These are phyloP conservation scores for Leucoraja erinaceus DNA, from an alignment of 2,113 vertebrate species.

Conservation along the genomic window DNA sequence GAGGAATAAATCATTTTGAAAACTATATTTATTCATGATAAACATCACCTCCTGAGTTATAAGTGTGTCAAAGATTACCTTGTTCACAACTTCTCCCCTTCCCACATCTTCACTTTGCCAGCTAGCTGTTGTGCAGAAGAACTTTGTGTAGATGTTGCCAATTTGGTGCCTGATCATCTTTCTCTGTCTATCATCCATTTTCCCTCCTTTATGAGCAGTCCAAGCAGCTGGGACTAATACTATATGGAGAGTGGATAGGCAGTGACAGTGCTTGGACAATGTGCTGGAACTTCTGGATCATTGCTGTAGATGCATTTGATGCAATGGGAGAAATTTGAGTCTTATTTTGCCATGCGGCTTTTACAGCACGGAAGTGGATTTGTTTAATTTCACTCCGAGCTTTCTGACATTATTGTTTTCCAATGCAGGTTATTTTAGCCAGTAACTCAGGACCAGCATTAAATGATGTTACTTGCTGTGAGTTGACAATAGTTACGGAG, in stretches of 20 bases:
- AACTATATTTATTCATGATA: not conserved
- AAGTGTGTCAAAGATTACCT: not conserved
- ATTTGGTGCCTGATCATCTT: not conserved
- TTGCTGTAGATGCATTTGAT: not conserved
- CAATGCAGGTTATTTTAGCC: constrained; percentile 78
- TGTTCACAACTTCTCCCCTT: not conserved
- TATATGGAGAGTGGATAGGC: not conserved
- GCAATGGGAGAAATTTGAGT: not conserved
- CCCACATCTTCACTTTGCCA: not conserved
- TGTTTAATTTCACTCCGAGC: not conserved
- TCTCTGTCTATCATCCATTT: not conserved
- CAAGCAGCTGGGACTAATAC: not conserved
- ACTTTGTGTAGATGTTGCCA: not conserved
- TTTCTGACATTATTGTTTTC: not conserved
- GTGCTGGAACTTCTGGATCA: too few species aligned
- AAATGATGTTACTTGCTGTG: constrained; percentile 87
- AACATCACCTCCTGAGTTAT: not conserved
- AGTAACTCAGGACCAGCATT: constrained; percentile 92
- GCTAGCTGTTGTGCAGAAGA: not conserved
- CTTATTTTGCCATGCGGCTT: not conserved
- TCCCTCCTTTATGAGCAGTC: not conserved
- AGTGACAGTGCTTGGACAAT: not conserved
- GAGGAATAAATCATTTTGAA: not conserved
- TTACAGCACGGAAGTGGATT: not conserved
- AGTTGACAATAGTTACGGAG: constrained; percentile 80